Evolutionary conservation across 2,113 vertebrate species (phyloP).

Genomic region (Phycodurus eques): DNA sequence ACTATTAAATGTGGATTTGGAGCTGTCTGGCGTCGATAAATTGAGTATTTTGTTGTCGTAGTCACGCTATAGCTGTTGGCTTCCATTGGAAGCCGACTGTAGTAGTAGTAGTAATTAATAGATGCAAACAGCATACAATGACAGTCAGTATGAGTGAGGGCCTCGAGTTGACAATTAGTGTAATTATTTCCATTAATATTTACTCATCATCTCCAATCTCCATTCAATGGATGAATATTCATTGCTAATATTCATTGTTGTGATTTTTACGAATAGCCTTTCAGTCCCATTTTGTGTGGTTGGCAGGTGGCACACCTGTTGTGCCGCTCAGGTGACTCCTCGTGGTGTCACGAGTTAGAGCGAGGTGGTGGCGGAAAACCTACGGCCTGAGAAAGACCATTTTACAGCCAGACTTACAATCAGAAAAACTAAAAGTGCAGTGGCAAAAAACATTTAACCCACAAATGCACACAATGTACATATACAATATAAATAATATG

Average conservation of each 20-base stretch:
- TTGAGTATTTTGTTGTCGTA: background rate
- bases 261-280: background rate
- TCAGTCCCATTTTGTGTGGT: constrained; percentile 6
- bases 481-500: background rate
- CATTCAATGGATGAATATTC: background rate
- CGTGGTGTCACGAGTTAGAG: constrained; percentile 46
- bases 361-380: constrained; percentile 23
- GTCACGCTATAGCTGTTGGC: background rate
- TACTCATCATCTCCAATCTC: background rate
- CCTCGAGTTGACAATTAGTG: background rate
- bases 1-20: background rate
- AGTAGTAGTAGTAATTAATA: background rate
- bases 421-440: background rate
- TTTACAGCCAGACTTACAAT: background rate
- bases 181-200: background rate
- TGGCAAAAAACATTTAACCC: background rate
- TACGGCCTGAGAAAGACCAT: background rate
- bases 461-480: background rate
- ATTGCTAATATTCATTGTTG: background rate
- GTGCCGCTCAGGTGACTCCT: constrained; percentile 26
- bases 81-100: background rate
- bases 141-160: background rate
- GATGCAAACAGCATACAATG: constrained; percentile 1
- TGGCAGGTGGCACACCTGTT: constrained; percentile 46
- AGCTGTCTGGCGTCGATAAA: background rate